Evolutionary conservation across 2,113 vertebrate species (phyloP).

Genomic region (Tragelaphus scriptus): DNA sequence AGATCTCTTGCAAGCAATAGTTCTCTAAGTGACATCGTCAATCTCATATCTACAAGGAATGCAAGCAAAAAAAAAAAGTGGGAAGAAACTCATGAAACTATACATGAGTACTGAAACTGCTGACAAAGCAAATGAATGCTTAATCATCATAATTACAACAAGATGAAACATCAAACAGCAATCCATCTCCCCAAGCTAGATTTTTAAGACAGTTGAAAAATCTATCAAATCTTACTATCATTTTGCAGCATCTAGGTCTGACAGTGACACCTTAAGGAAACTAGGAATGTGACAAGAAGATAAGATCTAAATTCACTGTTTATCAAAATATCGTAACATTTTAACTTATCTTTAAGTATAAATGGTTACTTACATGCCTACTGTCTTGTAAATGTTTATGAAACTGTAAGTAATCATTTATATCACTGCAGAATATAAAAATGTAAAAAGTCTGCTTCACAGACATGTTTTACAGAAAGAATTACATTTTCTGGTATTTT

Average conservation of each 20-base stretch:
- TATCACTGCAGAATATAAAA: conserved; percentile 3
- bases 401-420: neutral
- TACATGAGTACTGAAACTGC: neutral
- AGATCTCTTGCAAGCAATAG: conserved; percentile 67
- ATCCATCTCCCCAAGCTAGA: neutral
- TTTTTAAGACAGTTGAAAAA: conserved; percentile 24
- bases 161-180: neutral
- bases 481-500: neutral
- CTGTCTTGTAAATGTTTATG: conserved; percentile 18
- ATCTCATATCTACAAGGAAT: conserved; percentile 60
- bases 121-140: neutral
- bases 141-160: conserved; percentile 27
- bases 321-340: neutral
- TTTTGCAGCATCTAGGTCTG: neutral
- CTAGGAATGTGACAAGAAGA: neutral
- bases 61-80: conserved; percentile 38
- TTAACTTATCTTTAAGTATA: conserved; percentile 27
- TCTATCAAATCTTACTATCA: neutral
- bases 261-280: conserved; percentile 6
- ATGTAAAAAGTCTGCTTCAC: neutral
- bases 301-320: conserved; percentile 20
- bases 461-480: conserved; percentile 25
- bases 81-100: conserved; percentile 20
- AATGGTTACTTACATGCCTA: neutral
- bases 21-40: conserved; percentile 63